Evolutionary conservation across 2,797 vertebrate genomes (phyloP).

Genomic region (Acridotheres tristis): DNA sequence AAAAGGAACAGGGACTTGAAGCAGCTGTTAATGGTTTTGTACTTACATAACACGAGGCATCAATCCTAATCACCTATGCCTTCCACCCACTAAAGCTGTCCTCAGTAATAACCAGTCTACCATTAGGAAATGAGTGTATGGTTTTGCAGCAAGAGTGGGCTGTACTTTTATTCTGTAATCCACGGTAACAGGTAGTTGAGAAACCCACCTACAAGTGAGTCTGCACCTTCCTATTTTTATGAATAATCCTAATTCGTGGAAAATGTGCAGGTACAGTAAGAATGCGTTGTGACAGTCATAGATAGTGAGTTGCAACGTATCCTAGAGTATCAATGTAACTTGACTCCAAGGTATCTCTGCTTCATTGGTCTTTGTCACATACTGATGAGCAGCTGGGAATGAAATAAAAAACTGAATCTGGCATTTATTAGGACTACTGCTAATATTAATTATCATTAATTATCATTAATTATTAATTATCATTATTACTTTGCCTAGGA

Average conservation of each 20-base stretch:
- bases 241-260: not conserved
- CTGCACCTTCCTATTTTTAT: not conserved
- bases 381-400: not conserved
- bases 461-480: not conserved
- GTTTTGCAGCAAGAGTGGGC: not conserved
- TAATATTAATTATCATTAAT: not conserved
- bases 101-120: not conserved
- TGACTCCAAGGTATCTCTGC: not conserved
- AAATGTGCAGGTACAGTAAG: not conserved
- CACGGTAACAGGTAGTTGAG: not conserved
- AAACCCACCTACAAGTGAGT: not conserved
- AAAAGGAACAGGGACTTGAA: not conserved
- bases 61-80: not conserved
- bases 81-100: not conserved
- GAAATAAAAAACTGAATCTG: not conserved
- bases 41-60: not conserved
- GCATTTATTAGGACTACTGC: not conserved
- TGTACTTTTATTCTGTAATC: not conserved
- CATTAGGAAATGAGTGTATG: not conserved
- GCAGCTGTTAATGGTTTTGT: not conserved
- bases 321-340: not conserved
- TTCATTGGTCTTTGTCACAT: not conserved
- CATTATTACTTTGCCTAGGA: not conserved
- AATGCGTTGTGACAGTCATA: not conserved
- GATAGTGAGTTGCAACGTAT: not conserved